Base-by-base conservation (phyloP, 2,113 vertebrate genomes). In the Sterna hirundo region DNA sequence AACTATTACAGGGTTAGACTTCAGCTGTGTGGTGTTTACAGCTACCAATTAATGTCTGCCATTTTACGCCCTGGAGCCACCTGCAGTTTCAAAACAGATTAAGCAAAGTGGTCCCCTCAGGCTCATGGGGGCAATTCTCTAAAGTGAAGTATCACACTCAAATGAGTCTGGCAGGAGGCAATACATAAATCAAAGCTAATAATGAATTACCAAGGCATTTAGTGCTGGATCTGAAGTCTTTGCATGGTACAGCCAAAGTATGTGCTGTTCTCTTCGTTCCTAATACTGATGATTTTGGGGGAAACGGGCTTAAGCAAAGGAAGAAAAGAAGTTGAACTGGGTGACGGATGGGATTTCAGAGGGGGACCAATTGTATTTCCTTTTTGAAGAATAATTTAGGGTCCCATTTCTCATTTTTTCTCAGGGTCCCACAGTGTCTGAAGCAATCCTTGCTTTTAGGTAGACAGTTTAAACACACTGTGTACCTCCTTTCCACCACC, bases 1-100 rank as follows among this genome's bases (percentile, higher is more conserved):
- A 86, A 27, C 77, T 94, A 97, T 95, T 93, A 71, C 44, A 61
- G 47, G 81, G 83, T 91, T 93, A 74, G 72, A 88, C 83, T 84
- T 94, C 26, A 79, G n/a, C 54, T 68, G 38, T 72, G 30, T 54
- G 62, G 51, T 60, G 29, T 94, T 94, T 79, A 80, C 36, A 76
- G 70, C 38, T 57, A 65, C 44, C 72, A 86, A 61, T 93, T 97
- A 93, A 83, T 47, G 54, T 69, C 52, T 77, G 51, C 74, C 78
- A 34, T 89, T 91, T 78, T 69, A 57, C 4, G 5, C 42, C 74
- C 75, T 46, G 47, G 21, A 93, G 80, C 69, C 71, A 90, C 77
- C 51, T 66, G 54, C 36, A 65, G 74, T 91, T 94, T 65, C 62
- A 82, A 89, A 95, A 94, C 57, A 87, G 57, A 94, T 95, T 81